These are phyloP conservation scores for Ciona savignyi DNA, from an alignment of 23 tunicate genomes.

Conservation along the genomic window DNA sequence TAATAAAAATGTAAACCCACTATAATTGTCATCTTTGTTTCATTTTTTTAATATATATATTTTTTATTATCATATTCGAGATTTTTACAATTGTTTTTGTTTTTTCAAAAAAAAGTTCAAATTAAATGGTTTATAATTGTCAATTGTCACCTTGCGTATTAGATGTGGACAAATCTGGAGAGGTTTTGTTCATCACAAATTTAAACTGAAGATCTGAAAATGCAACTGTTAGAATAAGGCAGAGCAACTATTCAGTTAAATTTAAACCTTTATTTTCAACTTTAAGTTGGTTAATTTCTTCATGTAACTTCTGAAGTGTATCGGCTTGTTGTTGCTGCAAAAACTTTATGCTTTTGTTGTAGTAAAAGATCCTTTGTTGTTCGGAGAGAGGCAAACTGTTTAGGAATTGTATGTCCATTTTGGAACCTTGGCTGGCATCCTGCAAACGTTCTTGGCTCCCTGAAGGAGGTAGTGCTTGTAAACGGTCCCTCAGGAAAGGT, in stretches of 20 bases:
- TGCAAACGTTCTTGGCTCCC: slow-evolving; percentile 22
- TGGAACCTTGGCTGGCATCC: slow-evolving; percentile 13
- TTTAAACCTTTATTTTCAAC: slow-evolving; percentile 64
- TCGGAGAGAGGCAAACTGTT: slow-evolving; percentile 40
- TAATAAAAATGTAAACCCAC: no score
- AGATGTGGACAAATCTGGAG: not conserved
- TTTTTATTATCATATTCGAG: no score
- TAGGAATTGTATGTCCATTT: slow-evolving; percentile 49
- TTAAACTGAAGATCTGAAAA: slow-evolving; percentile 68
- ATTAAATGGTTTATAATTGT: no score
- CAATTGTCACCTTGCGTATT: not conserved
- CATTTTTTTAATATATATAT: no score
- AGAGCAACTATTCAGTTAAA: no score
- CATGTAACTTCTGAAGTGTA: slow-evolving; percentile 79
- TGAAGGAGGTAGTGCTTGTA: slow-evolving; percentile 73
- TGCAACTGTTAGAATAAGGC: not conserved
- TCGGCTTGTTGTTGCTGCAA: slow-evolving; percentile 90
- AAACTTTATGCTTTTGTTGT: slow-evolving; percentile 78
- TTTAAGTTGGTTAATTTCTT: slow-evolving; percentile 64
- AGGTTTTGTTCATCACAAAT: slow-evolving; percentile 41
- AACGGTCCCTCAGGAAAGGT: slow-evolving; percentile 69
- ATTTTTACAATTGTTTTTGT: no score
- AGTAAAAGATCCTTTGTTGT: slow-evolving; percentile 37
- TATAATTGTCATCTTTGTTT: no score
- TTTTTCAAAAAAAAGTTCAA: no score